A percentile compares a stretch with the other conserved stretches of the same genome.
These are phyloP conservation scores for Leptopilina boulardi DNA, from an alignment of 1,140 invertebrate species.

Conservation along the genomic window DNA sequence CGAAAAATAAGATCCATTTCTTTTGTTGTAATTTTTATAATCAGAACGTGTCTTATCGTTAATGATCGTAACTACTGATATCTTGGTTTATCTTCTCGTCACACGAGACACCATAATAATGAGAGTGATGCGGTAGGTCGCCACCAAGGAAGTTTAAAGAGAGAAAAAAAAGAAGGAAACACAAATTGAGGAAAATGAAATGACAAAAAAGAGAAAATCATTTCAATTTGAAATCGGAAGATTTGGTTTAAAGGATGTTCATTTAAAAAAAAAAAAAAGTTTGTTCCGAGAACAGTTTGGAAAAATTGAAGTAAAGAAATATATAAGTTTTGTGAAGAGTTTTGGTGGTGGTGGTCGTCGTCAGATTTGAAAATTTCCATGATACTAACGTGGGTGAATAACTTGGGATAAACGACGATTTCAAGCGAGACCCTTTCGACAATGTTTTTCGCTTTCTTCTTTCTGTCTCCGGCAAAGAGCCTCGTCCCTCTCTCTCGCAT, in stretches of 20 bases:
- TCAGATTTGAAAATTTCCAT: slow-evolving; percentile 1
- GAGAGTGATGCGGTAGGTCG: background rate
- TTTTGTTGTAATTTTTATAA: background rate
- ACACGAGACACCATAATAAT: background rate
- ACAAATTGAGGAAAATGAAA: background rate
- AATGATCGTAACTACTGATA: background rate
- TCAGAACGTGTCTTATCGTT: background rate
- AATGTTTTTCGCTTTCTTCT: slow-evolving; percentile 8
- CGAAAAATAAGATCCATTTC: background rate
- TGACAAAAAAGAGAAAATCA: background rate
- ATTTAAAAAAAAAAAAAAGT: slow-evolving; percentile 11
- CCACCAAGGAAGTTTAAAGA: too few relatives aligned
- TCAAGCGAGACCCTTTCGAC: slow-evolving; percentile 4
- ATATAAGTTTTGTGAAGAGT: background rate
- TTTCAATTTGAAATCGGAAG: background rate
- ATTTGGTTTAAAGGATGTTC: background rate
- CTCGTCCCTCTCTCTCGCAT: slow-evolving; percentile 7
- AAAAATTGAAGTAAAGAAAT: background rate
- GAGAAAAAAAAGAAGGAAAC: too few relatives aligned
- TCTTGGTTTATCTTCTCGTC: background rate
- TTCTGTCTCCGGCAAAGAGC: background rate
- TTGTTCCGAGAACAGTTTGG: background rate
- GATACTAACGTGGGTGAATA: slow-evolving; percentile 16
- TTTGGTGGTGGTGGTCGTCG: background rate
- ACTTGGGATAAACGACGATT: slow-evolving; percentile 22